These are phyloP conservation scores for Onthophagus taurus DNA, from an alignment of 1,140 invertebrate genomes.

Conservation along the genomic window DNA sequence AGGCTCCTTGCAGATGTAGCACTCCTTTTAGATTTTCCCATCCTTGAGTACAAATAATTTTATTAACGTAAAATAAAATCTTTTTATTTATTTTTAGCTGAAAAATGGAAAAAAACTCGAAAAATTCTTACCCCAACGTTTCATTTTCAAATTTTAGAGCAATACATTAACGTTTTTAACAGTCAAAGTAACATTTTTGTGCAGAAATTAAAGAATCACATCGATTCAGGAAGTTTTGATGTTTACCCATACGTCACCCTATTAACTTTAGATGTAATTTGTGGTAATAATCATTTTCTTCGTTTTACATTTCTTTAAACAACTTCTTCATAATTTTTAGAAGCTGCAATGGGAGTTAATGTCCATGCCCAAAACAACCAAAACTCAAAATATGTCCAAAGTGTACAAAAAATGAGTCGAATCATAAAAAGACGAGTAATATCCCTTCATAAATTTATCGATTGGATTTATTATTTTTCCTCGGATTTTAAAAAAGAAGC, in stretches of 20 bases:
- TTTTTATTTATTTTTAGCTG: slow-evolving; percentile 39
- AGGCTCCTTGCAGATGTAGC: no score
- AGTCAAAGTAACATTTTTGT: slow-evolving; percentile 50
- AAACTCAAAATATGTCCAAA: slow-evolving; percentile 63
- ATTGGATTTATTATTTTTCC: slow-evolving; percentile 36
- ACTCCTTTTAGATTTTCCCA: no score
- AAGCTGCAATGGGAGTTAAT: slow-evolving; percentile 60
- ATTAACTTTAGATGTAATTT: slow-evolving; percentile 64
- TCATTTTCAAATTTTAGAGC: slow-evolving; percentile 35
- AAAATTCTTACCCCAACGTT: slow-evolving; percentile 67
- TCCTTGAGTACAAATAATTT: no score
- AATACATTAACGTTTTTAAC: slow-evolving; percentile 61
- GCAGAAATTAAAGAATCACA: slow-evolving; percentile 19
- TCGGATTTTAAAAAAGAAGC: slow-evolving; percentile 40
- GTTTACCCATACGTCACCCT: slow-evolving; percentile 54
- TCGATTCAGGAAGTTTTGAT: slow-evolving; percentile 27
- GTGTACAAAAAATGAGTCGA: slow-evolving; percentile 49
- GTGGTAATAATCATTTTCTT: slow-evolving; percentile 47
- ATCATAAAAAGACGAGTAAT: slow-evolving; percentile 37
- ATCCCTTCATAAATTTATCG: slow-evolving; percentile 41
- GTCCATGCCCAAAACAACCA: slow-evolving; percentile 58
- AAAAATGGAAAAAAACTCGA: slow-evolving; percentile 54
- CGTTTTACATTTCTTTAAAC: no score
- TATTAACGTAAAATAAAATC: no score
- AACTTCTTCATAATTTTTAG: no score